Evolutionary conservation across 2,888 invertebrate species (phyloP).

Genomic region (Oxyteleia sp.): DNA sequence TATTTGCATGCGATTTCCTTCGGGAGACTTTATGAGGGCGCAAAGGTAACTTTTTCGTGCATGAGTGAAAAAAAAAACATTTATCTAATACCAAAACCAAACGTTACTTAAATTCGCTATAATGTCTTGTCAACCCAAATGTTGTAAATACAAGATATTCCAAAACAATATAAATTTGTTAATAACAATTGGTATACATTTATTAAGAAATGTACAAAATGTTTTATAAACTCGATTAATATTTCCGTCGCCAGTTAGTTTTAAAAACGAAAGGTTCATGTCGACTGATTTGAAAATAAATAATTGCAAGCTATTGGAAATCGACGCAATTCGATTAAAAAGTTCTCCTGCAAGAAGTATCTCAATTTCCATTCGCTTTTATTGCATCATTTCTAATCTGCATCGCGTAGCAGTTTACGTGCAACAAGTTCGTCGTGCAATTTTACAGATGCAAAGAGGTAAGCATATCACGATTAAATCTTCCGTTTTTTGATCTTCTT

Average conservation of each 20-base stretch:
- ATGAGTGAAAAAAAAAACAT: too few relatives aligned
- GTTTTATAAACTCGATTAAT: neutral
- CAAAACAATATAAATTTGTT: too few relatives aligned
- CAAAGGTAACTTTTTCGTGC: too few relatives aligned
- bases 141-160: too few relatives aligned
- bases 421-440: slow-evolving; percentile 65
- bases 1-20: too few relatives aligned
- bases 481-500: slow-evolving; percentile 40
- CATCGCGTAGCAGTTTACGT: slow-evolving; percentile 58
- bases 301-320: slow-evolving; percentile 35
- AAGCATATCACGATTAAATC: slow-evolving; percentile 65
- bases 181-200: too few relatives aligned
- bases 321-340: slow-evolving; percentile 48
- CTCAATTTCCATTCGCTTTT: slow-evolving; percentile 61
- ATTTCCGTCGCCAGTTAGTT: neutral
- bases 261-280: slow-evolving; percentile 12
- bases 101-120: too few relatives aligned
- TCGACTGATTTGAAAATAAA: slow-evolving; percentile 43
- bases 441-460: slow-evolving; percentile 55
- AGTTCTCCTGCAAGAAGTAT: slow-evolving; percentile 39
- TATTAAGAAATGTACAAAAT: neutral
- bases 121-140: too few relatives aligned
- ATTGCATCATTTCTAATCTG: slow-evolving; percentile 63
- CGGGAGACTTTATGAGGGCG: too few relatives aligned
- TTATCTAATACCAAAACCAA: too few relatives aligned